These are phyloP conservation scores for Microcebus jonahi DNA, from an alignment of 2,113 vertebrate species.

Conservation along the genomic window DNA sequence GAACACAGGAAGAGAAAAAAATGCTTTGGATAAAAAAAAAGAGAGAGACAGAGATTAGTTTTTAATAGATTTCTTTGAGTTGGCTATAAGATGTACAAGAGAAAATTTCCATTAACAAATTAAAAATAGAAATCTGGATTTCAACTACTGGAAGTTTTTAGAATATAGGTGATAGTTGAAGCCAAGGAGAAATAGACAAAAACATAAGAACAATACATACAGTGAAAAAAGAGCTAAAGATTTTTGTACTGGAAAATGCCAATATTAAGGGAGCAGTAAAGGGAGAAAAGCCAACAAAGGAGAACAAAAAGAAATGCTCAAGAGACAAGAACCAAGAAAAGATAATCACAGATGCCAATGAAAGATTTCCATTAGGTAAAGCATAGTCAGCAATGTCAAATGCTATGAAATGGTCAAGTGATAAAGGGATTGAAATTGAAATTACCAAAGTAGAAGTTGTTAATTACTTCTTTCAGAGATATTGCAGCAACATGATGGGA, in stretches of 20 bases:
- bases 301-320: background rate
- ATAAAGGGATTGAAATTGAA: constrained; percentile 18
- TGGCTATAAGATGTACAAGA: background rate
- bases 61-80: background rate
- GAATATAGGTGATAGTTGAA: background rate
- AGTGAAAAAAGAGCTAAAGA: background rate
- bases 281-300: background rate
- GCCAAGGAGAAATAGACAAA: background rate
- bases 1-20: background rate
- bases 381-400: background rate
- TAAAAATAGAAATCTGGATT: background rate
- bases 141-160: background rate
- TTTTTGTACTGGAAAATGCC: background rate
- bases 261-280: background rate
- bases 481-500: background rate
- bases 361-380: background rate
- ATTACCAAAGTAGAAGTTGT: background rate
- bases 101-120: background rate
- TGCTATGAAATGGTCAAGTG: background rate
- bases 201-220: background rate
- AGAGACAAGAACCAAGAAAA: background rate
- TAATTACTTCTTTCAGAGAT: background rate
- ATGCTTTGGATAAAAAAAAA: background rate
- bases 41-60: background rate
- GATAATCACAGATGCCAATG: background rate